These are phyloP conservation scores for Ectemnius cavifrons DNA, from an alignment of 2,888 invertebrate species.

Conservation along the genomic window DNA sequence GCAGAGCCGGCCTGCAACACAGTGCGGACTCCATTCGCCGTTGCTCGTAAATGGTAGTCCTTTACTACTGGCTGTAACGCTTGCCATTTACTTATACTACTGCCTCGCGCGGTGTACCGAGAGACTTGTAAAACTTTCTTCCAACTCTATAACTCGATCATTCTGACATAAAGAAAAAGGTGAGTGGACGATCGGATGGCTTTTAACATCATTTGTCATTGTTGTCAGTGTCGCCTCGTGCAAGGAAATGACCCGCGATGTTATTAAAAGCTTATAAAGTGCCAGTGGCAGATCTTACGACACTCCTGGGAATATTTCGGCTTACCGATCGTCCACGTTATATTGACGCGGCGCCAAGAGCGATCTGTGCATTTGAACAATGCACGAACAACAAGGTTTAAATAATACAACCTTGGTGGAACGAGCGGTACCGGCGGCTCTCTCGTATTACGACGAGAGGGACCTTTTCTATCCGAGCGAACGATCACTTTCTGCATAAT, in stretches of 20 bases:
- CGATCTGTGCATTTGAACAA: constrained; percentile 31
- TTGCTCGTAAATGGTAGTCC: constrained; percentile 25
- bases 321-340: constrained; percentile 23
- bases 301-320: constrained; percentile 38
- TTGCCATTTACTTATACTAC: constrained; percentile 39
- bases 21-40: neutral
- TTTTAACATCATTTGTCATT: too few relatives aligned
- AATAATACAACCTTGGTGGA: constrained; percentile 29
- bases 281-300: constrained; percentile 38
- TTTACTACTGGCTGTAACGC: constrained; percentile 41
- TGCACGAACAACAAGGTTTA: constrained; percentile 23
- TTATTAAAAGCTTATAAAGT: constrained; percentile 46
- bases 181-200: too few relatives aligned
- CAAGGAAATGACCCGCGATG: constrained; percentile 7
- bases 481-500: too few relatives aligned
- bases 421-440: neutral
- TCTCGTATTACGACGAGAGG: too few relatives aligned
- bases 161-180: too few relatives aligned
- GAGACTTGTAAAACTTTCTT: neutral
- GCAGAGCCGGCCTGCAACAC: too few relatives aligned
- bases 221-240: neutral
- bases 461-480: neutral
- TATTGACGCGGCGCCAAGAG: constrained; percentile 51
- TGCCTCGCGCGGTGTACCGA: constrained; percentile 17
- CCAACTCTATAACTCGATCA: too few relatives aligned